Base-by-base conservation (phyloP, 2,113 vertebrate species). In the Chrysemys picta region DNA sequence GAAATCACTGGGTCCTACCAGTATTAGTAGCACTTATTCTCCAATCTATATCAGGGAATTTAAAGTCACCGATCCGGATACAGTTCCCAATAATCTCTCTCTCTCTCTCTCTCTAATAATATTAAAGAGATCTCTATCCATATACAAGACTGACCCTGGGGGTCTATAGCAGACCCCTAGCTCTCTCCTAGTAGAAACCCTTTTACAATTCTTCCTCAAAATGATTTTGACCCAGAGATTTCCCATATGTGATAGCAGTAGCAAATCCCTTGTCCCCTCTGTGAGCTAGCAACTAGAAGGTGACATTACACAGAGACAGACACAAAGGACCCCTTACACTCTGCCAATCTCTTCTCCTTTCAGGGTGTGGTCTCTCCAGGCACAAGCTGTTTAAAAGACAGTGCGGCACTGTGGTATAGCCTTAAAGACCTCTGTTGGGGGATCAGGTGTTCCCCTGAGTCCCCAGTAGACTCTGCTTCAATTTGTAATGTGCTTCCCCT, bases 201-300 rank as follows among this genome's bases (percentile, higher is more conserved):
- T 25, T 56, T 56, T 56, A 25, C 54, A 25, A 56, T 25, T 10
- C 10, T 57, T 57, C 9, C 56, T 8, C 22, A 57, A 57, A 57
- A 57, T 57, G 24, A 57, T 57, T 57, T 57, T 57, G 56, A 25
- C 56, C 56, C 17, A 84, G 57, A 65, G 14, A 31, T 49, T 62
- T 45, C 31, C 31, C 16, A 29, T 13, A 56, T 45, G 84, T 57
- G 1, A 0, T 0, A 65, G 0, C 52, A 35, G 69, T 2, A 87
- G 62, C 16, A 62, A 86, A 84, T 10, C 0, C 0, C n/a, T 76
- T n/a, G 5, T 38, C 17, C 5, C 80, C 0, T 27, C 62, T 38
- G 81, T 1, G 0, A 17, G 31, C 38, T 47, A 76, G 45, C 49
- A 89, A 6, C 0, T 29, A 45, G 1, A 50, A 35, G 45, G 57